These are phyloP conservation scores for Puntigrus tetrazona DNA, from an alignment of 2,113 vertebrate genomes.

Conservation along the genomic window DNA sequence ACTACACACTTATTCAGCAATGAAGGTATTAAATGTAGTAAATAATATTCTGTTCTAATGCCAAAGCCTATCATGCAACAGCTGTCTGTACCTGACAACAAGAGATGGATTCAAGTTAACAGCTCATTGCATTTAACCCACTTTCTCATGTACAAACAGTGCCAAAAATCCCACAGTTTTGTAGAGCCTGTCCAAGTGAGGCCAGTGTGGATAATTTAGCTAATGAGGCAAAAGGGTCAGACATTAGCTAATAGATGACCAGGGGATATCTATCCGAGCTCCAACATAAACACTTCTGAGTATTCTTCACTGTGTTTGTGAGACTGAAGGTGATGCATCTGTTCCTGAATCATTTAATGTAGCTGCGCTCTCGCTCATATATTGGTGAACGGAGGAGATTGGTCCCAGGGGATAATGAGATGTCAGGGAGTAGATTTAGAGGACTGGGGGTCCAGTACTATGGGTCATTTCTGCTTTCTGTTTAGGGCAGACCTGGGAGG, in stretches of 20 bases:
- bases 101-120: not conserved
- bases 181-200: not conserved
- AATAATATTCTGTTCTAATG: not conserved
- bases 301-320: not conserved
- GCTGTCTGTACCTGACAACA: not conserved
- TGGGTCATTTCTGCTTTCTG: conserved; percentile 70
- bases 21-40: not conserved
- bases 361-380: conserved; percentile 12
- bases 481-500: conserved; percentile 89
- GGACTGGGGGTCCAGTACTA: conserved; percentile 55
- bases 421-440: conserved; percentile 29
- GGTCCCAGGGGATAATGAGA: conserved; percentile 42
- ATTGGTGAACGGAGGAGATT: conserved; percentile 20
- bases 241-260: conserved; percentile 27
- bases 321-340: conserved; percentile 5
- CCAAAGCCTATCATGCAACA: conserved; percentile 12
- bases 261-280: not conserved
- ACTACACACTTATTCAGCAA: conserved; percentile 18
- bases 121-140: conserved; percentile 3
- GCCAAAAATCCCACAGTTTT: conserved; percentile 22
- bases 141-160: not conserved
- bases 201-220: conserved; percentile 21
- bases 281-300: conserved; percentile 38
- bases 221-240: conserved; percentile 27
- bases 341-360: conserved; percentile 36